Evolutionary conservation across 2,888 invertebrate species (phyloP), one percentile per base, ranked within the genome.

Genomic region (Rhopalosiphum nymphaeae): DNA sequence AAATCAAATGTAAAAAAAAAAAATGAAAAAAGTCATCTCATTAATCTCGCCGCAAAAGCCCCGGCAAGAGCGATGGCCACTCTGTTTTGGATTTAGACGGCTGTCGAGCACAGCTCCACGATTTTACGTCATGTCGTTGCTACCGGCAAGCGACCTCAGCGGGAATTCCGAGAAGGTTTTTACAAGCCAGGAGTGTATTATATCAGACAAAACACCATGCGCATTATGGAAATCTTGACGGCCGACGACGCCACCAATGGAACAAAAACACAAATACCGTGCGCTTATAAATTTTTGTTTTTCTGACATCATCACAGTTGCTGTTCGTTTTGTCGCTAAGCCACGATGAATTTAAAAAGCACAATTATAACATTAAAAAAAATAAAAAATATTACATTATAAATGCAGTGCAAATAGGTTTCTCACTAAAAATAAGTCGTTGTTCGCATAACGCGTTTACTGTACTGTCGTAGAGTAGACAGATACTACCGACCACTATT

Each of bases 81-180:
- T 88, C 88, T 16, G 88, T 88, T 67, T 44, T n/a, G 56, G 93
- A 89, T 84, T 78, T 92, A 88, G 92, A 84, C 84, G 93, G 89
- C 89, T 89, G 93, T 93, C 93, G 89, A 29, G 56, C 46, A 13
- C 89, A 93, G 93, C 56, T 89, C 4, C 13, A 44, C 29, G 86
- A 53, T 92, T 92, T 92, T 92, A 29, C 53, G 42, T 42, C 88
- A 67, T 29, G 11, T 26, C 29, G 36, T 78, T 36, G 3, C 21
- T 78, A 78, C 78, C 78, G 21, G 21, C 36, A 36, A 36, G 36
- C 21, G 21, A 21, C 36, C 9, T 36, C 36, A 9, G 78, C 9
- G 36, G 78, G 36, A 36, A 78, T 78, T 78, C 21, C 78, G 11
- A 9, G 36, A 0, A 36, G 78, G 78, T 21, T 36, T 78, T 78